phyloP scores from a whole-genome alignment of 2,797 vertebrate species.

The Holocentrus rufus region DNA sequence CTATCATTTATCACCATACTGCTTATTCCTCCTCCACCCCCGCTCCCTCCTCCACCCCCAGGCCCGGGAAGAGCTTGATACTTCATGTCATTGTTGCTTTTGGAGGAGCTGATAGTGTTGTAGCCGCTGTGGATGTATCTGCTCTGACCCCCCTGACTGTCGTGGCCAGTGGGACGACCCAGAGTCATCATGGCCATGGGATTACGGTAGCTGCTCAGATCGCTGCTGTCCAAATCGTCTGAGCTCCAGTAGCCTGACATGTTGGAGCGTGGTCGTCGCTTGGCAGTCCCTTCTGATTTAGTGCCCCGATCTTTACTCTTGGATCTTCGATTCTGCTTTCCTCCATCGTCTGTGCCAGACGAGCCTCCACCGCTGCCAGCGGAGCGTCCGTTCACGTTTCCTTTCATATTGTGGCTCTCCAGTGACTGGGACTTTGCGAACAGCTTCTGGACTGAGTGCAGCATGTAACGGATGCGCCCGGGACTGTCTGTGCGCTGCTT shows the following conservation, averaged over 20 bases:
- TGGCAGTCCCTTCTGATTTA: constrained; percentile 90
- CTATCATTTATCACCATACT: constrained; percentile 81
- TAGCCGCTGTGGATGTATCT: constrained; percentile 96
- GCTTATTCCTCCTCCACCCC: constrained; percentile 77
- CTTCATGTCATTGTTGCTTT: constrained; percentile 94
- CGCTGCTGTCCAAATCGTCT: constrained; percentile 94
- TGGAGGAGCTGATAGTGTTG: constrained; percentile 95
- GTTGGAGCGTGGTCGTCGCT: constrained; percentile 93
- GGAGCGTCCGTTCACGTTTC: constrained; percentile 88
- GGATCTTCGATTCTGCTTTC: constrained; percentile 90
- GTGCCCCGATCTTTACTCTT: constrained; percentile 96
- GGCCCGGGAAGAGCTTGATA: constrained; percentile 81
- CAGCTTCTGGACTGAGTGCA: constrained; percentile 97
- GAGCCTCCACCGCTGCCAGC: constrained; percentile 80
- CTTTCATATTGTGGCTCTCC: constrained; percentile 90
- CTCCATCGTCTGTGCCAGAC: constrained; percentile 86
- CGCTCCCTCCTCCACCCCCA: constrained; percentile 79
- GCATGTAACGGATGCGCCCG: constrained; percentile 95
- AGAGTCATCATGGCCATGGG: constrained; percentile 94
- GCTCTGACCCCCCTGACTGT: constrained; percentile 68
- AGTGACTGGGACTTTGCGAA: constrained; percentile 98
- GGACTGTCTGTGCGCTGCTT: constrained; percentile 97
- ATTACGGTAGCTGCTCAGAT: constrained; percentile 89
- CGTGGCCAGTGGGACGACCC: constrained; percentile 80
- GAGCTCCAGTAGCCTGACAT: constrained; percentile 99